These are phyloP conservation scores for Laterallus jamaicensis DNA, from an alignment of 2,113 vertebrate genomes.

Conservation along the genomic window DNA sequence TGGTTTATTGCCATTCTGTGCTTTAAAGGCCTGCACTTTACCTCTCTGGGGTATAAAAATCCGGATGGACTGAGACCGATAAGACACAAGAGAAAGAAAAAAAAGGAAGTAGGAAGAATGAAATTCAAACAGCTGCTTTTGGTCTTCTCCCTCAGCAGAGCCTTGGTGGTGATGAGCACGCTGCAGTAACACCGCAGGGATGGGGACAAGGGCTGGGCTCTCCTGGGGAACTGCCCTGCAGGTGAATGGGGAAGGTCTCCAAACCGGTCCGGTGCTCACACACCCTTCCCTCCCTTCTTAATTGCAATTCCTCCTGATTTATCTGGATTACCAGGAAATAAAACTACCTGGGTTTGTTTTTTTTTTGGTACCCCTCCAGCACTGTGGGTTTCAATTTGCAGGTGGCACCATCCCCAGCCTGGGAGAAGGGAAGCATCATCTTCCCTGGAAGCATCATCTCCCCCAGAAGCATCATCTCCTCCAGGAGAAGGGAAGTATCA, in stretches of 20 bases:
- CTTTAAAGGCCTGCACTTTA: constrained; percentile 21
- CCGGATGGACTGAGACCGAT: constrained; percentile 14
- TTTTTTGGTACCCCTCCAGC: background rate
- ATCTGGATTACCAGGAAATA: constrained; percentile 1
- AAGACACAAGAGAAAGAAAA: background rate
- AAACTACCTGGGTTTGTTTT: background rate
- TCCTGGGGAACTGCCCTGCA: background rate
- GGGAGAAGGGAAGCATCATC: background rate
- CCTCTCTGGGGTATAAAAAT: constrained; percentile 32
- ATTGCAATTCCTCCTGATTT: constrained; percentile 15
- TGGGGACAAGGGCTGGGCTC: background rate
- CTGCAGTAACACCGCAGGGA: background rate
- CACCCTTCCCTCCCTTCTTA: constrained; percentile 10
- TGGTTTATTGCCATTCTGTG: constrained; percentile 34
- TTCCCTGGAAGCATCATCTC: no score
- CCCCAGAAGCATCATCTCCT: background rate
- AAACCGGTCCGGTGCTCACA: background rate
- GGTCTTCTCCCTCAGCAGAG: background rate
- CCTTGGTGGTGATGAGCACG: background rate
- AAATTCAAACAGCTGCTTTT: background rate
- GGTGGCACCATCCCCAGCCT: background rate
- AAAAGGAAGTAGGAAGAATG: background rate
- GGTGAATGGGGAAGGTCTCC: background rate
- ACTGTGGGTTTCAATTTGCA: background rate
- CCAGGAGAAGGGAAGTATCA: background rate